phyloP scores from a whole-genome alignment of 2,888 invertebrate species.

The Eutolmus rufibarbis region DNA sequence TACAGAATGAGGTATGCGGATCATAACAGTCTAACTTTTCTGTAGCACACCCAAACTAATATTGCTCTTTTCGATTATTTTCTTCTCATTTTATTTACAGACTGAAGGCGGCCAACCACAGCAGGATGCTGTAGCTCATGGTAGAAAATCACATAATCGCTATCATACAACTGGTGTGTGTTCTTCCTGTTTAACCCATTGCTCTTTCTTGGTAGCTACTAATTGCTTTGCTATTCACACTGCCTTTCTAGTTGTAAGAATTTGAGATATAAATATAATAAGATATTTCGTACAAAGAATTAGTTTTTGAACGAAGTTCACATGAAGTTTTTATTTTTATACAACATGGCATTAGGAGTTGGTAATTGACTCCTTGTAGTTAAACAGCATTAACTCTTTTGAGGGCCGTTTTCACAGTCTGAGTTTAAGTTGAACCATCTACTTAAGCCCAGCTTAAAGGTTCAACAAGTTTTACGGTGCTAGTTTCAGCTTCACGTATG shows the following conservation, averaged over 20 bases:
- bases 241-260: neutral
- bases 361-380: neutral
- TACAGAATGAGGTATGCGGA: constrained; percentile 70
- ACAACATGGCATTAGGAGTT: too few relatives aligned
- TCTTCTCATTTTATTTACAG: constrained; percentile 59
- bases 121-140: constrained; percentile 59
- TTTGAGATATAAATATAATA: neutral
- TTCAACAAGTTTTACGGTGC: too few relatives aligned
- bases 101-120: constrained; percentile 64
- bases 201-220: constrained; percentile 18
- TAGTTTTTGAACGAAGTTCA: neutral
- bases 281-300: neutral
- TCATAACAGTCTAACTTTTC: neutral
- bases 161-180: constrained; percentile 74
- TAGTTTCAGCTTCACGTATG: too few relatives aligned
- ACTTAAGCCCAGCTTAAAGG: too few relatives aligned
- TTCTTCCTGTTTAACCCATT: constrained; percentile 33
- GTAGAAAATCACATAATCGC: constrained; percentile 80
- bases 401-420: too few relatives aligned
- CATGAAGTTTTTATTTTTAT: neutral
- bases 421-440: too few relatives aligned
- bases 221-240: neutral
- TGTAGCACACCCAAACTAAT: neutral
- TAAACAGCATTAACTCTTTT: neutral
- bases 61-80: constrained; percentile 15